Evolutionary conservation across 2,797 vertebrate species (phyloP).

Genomic region (Malurus leucopterus): DNA sequence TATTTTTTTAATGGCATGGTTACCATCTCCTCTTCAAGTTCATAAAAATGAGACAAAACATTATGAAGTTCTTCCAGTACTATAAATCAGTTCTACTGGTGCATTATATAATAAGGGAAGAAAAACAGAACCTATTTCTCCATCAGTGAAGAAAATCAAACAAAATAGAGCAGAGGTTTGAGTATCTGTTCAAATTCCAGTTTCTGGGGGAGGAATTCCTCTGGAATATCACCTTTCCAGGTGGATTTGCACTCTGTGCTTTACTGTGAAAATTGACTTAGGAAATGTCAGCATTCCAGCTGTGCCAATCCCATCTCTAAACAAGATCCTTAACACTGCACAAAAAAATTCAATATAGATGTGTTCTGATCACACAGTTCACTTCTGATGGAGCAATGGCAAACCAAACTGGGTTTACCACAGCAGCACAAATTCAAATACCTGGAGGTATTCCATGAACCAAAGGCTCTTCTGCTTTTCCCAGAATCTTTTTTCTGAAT

Average conservation of each 20-base stretch:
- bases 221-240: not conserved
- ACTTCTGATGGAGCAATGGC: not conserved
- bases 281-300: not conserved
- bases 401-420: not conserved
- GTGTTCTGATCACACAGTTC: not conserved
- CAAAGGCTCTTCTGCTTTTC: not conserved
- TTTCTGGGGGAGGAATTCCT: not conserved
- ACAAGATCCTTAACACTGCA: not conserved
- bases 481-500: not conserved
- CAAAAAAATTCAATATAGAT: not conserved
- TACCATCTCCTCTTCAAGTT: not conserved
- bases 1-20: not conserved
- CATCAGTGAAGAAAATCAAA: not conserved
- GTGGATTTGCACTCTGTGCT: not conserved
- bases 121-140: not conserved
- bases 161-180: not conserved
- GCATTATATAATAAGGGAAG: not conserved
- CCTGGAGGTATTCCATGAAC: not conserved
- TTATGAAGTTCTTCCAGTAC: not conserved
- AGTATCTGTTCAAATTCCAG: accelerated
- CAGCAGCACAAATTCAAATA: not conserved
- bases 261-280: not conserved
- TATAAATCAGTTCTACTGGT: not conserved
- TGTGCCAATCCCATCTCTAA: not conserved
- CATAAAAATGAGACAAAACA: not conserved